phyloP scores from a whole-genome alignment of 53 echinoderm and acorn worm genomes.

The Patiria pectinifera region DNA sequence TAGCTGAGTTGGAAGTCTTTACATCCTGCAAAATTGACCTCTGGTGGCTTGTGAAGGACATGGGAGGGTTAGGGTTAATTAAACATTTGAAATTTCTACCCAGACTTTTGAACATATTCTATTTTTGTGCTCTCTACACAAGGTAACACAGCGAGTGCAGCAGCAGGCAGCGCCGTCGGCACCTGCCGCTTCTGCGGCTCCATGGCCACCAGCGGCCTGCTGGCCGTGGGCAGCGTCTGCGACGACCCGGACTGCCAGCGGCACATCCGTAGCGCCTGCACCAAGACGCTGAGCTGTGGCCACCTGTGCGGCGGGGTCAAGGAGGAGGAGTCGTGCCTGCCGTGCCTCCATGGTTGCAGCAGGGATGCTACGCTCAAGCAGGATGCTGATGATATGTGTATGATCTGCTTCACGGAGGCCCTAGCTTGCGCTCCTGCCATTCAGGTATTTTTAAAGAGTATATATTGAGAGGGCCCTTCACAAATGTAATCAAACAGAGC shows the following conservation, averaged over 20 bases:
- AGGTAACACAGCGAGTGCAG: conserved; percentile 66
- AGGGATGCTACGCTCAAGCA: conserved; percentile 77
- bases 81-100: no score
- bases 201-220: conserved; percentile 73
- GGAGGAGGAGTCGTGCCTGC: conserved; percentile 82
- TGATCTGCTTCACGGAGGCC: conserved; percentile 99
- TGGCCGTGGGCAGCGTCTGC: conserved; percentile 83
- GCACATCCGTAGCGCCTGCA: conserved; percentile 78
- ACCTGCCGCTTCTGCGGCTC: conserved; percentile 92
- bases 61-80: no score
- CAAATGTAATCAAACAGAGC: no score
- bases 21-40: background rate
- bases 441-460: conserved; percentile 68
- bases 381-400: conserved; percentile 99
- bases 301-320: conserved; percentile 95
- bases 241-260: conserved; percentile 92
- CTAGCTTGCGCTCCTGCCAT: conserved; percentile 94
- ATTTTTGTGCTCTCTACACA: background rate
- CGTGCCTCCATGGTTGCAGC: conserved; percentile 92
- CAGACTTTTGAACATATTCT: no score
- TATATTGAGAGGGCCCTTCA: no score
- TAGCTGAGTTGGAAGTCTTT: no score
- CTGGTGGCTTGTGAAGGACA: no score
- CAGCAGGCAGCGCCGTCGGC: conserved; percentile 65
- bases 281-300: conserved; percentile 85